Conservation (phyloP, 2,797 vertebrate genomes). For the Neostethus bicornis region DNA sequence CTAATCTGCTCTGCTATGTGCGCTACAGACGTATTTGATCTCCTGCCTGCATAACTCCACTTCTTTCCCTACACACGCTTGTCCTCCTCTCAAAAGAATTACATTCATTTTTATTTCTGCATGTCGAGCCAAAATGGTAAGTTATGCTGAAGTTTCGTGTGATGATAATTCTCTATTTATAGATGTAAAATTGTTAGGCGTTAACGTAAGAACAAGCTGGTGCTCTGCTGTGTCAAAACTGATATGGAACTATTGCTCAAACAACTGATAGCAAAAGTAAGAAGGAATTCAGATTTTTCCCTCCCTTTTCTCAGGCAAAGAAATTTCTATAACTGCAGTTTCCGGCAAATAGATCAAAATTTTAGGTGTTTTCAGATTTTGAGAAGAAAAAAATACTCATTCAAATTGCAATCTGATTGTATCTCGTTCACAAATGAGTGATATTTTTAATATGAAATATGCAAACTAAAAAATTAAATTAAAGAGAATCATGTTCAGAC, state of each 20-base stretch:
- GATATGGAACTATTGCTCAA: slow-evolving; percentile 3
- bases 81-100: slow-evolving; percentile 28
- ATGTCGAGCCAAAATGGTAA: slow-evolving; percentile 39
- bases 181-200: slow-evolving; percentile 1
- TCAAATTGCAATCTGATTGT: background rate
- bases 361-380: slow-evolving; percentile 8
- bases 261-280: slow-evolving; percentile 13
- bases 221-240: background rate
- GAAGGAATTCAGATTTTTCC: background rate
- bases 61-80: slow-evolving; percentile 63
- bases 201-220: slow-evolving; percentile 1
- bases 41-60: slow-evolving; percentile 71
- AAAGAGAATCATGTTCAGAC: background rate
- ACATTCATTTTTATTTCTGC: slow-evolving; percentile 22
- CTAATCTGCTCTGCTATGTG: slow-evolving; percentile 79
- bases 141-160: slow-evolving; percentile 27
- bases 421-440: slow-evolving; percentile 6
- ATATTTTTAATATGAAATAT: slow-evolving; percentile 4
- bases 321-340: slow-evolving; percentile 2
- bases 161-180: slow-evolving; percentile 5
- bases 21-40: slow-evolving; percentile 70
- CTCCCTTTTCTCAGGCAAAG: background rate
- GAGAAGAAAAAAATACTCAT: background rate
- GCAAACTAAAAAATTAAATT: slow-evolving; percentile 1
- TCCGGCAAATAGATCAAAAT: slow-evolving; percentile 3